Evolutionary conservation across 2,888 invertebrate species (phyloP).

Genomic region (Watsonalla cultraria): DNA sequence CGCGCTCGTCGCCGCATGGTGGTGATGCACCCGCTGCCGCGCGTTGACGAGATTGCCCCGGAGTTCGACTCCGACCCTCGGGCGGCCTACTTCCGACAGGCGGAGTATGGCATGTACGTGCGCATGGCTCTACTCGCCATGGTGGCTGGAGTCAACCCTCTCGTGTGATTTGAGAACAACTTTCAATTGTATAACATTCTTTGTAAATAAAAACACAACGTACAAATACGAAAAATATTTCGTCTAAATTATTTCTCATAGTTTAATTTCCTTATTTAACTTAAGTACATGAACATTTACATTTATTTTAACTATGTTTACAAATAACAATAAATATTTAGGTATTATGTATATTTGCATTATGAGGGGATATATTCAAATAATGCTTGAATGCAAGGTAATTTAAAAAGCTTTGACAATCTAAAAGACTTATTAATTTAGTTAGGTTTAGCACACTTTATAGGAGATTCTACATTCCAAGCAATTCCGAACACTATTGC

Average conservation of each 20-base stretch:
- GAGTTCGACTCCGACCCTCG: slow-evolving; percentile 97
- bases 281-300: too few relatives aligned
- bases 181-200: not conserved
- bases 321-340: too few relatives aligned
- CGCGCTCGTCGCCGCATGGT: slow-evolving; percentile 95
- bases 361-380: too few relatives aligned
- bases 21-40: slow-evolving; percentile 97
- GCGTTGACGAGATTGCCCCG: slow-evolving; percentile 95
- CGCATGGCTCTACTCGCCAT: slow-evolving; percentile 98
- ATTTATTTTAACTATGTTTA: too few relatives aligned
- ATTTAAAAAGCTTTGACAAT: not conserved
- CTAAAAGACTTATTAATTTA: not conserved
- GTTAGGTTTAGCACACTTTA: not conserved
- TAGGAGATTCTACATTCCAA: slow-evolving; percentile 1
- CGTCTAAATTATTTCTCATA: too few relatives aligned
- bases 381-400: too few relatives aligned
- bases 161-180: slow-evolving; percentile 29
- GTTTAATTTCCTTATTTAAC: too few relatives aligned
- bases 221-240: too few relatives aligned
- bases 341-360: too few relatives aligned
- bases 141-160: slow-evolving; percentile 84
- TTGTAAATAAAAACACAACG: too few relatives aligned
- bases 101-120: slow-evolving; percentile 98
- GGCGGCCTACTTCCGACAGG: slow-evolving; percentile 99
- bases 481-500: slow-evolving; percentile 5